Conservation (phyloP, 1,140 invertebrate species). For the Carposina sasakii region DNA sequence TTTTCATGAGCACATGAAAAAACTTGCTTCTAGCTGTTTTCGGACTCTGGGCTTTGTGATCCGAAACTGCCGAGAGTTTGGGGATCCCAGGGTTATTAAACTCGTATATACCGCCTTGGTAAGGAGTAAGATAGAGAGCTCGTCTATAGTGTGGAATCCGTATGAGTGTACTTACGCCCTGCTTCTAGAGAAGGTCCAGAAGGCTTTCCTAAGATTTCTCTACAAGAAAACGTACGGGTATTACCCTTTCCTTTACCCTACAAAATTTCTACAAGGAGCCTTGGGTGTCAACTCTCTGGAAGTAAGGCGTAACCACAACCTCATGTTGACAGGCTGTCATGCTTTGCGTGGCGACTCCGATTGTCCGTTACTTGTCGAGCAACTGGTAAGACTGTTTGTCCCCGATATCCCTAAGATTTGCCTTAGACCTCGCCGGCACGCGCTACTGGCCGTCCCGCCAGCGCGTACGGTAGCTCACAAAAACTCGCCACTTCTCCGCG, state of each 20-base stretch:
- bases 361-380: background rate
- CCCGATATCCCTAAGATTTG: background rate
- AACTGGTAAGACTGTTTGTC: background rate
- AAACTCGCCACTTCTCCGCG: no score
- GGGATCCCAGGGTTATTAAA: background rate
- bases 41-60: conserved; percentile 6
- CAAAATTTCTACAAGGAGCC: background rate
- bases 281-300: background rate
- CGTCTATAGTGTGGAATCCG: conserved; percentile 1
- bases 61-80: background rate
- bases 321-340: background rate
- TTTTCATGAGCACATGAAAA: background rate
- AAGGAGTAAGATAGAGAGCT: background rate
- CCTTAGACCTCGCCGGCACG: no score
- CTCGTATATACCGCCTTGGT: conserved; percentile 1
- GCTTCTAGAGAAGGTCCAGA: conserved; percentile 6
- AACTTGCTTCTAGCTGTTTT: background rate
- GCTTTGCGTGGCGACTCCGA: background rate
- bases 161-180: background rate
- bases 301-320: background rate
- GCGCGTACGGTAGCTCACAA: no score
- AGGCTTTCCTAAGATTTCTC: conserved; percentile 3
- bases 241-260: background rate
- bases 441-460: no score
- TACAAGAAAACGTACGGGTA: background rate